phyloP scores from a whole-genome alignment of 2,797 vertebrate genomes.

The Limnodromus scolopaceus region DNA sequence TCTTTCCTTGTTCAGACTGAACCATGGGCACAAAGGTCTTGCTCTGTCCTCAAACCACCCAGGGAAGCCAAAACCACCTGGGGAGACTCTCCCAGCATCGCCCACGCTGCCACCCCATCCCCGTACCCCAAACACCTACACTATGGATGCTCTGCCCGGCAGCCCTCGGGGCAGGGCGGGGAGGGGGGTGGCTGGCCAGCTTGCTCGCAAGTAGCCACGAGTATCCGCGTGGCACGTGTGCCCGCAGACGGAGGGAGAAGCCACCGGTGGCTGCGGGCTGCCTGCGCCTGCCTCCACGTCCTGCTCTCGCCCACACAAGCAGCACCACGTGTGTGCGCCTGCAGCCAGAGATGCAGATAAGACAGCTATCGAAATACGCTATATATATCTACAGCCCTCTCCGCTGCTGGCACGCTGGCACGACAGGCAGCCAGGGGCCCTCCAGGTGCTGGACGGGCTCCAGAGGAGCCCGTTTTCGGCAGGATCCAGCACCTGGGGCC shows the following conservation, averaged over 20 bases:
- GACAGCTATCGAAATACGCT: neutral
- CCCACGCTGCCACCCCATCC: neutral
- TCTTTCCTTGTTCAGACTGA: neutral
- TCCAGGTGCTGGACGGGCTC: neutral
- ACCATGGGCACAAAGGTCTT: rapidly evolving
- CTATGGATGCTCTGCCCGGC: rapidly evolving
- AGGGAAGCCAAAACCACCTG: neutral
- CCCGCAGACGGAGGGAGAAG: rapidly evolving
- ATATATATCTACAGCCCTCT: neutral
- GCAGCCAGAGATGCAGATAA: constrained; percentile 11
- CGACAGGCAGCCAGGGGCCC: neutral
- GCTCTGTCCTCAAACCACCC: neutral
- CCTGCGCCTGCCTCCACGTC: neutral
- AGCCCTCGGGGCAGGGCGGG: neutral
- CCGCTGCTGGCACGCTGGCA: neutral
- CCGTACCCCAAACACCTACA: neutral
- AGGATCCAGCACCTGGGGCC: neutral
- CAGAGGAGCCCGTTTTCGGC: rapidly evolving
- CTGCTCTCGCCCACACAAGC: neutral
- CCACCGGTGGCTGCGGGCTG: neutral
- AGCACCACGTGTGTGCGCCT: neutral
- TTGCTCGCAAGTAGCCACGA: rapidly evolving
- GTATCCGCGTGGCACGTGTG: rapidly evolving
- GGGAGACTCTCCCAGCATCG: neutral
- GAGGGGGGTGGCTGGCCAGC: neutral